Percentiles rank a stretch among this genome's conserved stretches.
phyloP scores from a whole-genome alignment of 2,888 invertebrate species.

The Meghimatium bilineatum region DNA sequence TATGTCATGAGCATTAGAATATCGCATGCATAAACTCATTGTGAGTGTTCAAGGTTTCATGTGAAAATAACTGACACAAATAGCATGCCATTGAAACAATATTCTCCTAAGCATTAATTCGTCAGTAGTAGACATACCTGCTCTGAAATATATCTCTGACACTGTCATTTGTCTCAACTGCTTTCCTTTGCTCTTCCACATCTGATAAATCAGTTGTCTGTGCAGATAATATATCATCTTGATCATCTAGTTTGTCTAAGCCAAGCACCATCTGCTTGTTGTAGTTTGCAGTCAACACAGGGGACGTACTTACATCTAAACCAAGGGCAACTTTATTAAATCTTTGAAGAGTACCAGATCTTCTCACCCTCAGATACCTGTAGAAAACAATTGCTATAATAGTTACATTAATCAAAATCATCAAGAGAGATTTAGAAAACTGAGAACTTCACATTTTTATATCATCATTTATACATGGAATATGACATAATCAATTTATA shows the following conservation, averaged over 20 bases:
- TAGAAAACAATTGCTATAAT: too few species aligned
- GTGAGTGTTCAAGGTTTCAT: too few species aligned
- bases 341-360: constrained; percentile 33
- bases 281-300: neutral
- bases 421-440: too few species aligned
- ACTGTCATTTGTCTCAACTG: neutral
- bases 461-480: too few species aligned
- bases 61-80: too few species aligned
- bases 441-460: too few species aligned
- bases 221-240: constrained; percentile 19
- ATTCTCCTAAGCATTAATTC: too few species aligned
- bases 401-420: too few species aligned
- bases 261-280: neutral
- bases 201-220: neutral
- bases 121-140: neutral
- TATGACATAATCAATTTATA: too few species aligned
- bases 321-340: constrained; percentile 50
- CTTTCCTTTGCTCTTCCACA: neutral
- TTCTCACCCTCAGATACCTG: constrained; percentile 35
- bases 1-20: too few species aligned
- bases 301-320: constrained; percentile 26
- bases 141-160: neutral
- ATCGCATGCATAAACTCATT: too few species aligned
- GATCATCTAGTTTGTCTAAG: neutral
- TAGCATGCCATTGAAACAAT: too few species aligned